phyloP scores from a whole-genome alignment of 2,888 invertebrate genomes.

The Pediacus dermestoides region DNA sequence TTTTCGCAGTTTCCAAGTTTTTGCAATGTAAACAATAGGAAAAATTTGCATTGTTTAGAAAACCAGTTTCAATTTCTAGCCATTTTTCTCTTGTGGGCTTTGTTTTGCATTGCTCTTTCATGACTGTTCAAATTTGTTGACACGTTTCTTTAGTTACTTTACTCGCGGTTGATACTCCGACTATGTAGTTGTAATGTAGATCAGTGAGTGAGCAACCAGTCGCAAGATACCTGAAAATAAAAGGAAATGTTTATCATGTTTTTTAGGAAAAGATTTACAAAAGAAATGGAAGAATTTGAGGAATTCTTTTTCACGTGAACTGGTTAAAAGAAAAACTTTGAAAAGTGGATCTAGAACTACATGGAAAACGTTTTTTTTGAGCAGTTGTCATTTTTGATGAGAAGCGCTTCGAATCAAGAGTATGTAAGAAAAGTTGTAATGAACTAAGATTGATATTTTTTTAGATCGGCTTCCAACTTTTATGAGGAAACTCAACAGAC shows the following conservation, averaged over 20 bases:
- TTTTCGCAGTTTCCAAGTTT: slow-evolving; percentile 21
- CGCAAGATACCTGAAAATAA: slow-evolving; percentile 7
- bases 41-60: slow-evolving; percentile 16
- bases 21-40: slow-evolving; percentile 19
- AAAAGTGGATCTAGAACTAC: slow-evolving; percentile 28
- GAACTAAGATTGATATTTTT: slow-evolving; percentile 7
- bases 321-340: slow-evolving; percentile 3
- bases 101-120: slow-evolving; percentile 6
- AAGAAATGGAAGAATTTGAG: slow-evolving; percentile 4
- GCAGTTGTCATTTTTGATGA: slow-evolving; percentile 4
- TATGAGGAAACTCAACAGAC: slow-evolving; percentile 5
- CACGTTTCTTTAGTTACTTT: slow-evolving; percentile 4
- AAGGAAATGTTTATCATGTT: neutral
- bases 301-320: slow-evolving; percentile 6
- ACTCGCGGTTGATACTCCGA: slow-evolving; percentile 6
- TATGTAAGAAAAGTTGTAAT: slow-evolving; percentile 1
- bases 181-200: slow-evolving; percentile 5
- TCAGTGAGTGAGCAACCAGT: slow-evolving; percentile 7
- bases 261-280: slow-evolving; percentile 5
- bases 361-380: slow-evolving; percentile 17
- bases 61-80: slow-evolving; percentile 6
- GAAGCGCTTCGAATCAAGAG: slow-evolving; percentile 8
- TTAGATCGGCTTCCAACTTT: slow-evolving; percentile 8
- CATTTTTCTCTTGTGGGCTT: too few relatives aligned
- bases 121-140: slow-evolving; percentile 3